Base-by-base conservation (phyloP, 2,113 vertebrate species). In the Urocolius indicus region DNA sequence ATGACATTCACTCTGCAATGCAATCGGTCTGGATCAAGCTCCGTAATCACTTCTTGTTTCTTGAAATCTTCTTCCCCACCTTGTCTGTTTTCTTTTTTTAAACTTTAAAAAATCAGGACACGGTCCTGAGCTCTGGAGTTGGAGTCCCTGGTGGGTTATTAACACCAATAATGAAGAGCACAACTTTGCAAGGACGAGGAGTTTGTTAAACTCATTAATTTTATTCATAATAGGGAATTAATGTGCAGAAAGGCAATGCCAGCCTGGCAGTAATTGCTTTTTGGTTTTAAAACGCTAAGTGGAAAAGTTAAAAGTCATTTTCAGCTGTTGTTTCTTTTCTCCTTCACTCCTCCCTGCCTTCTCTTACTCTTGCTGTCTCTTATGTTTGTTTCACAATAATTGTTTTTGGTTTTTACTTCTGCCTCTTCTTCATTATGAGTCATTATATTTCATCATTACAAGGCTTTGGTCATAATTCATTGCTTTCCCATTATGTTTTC, bases 151-250 rank as follows among this genome's bases (percentile, higher is more conserved):
- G 54, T 0, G 89, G 77, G 66, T 93, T 95, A 79, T 97, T 97
- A 95, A 92, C 94, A 91, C 94, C 66, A 91, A 11, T 94, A 94
- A 96, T 89, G 91, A 97, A 96, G 95, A 97, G 87, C n/a, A 71
- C 87, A 95, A 90, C 85, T 97, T 95, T 89, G 92, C 2, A 65
- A 97, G 93, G 84, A 95, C 6, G 18, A 91, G 90, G 90, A 95
- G 93, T 96, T 96, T 95, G 94, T 95, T 97, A 94, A 97, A 96
- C 71, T 95, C 96, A 97, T 98, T 97, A 97, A 97, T 97, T 97
- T 97, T 97, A 92, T 83, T 96, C 94, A 92, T 97, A 97, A 97
- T 90, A 96, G 95, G 94, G 96, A 97, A 96, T 97, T 96, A 97
- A 97, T 86, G 93, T 89, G 89, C 91, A 95, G 93, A 94, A 96